Conservation (phyloP, 2,888 invertebrate species). For the Invenusta paracnida region DNA sequence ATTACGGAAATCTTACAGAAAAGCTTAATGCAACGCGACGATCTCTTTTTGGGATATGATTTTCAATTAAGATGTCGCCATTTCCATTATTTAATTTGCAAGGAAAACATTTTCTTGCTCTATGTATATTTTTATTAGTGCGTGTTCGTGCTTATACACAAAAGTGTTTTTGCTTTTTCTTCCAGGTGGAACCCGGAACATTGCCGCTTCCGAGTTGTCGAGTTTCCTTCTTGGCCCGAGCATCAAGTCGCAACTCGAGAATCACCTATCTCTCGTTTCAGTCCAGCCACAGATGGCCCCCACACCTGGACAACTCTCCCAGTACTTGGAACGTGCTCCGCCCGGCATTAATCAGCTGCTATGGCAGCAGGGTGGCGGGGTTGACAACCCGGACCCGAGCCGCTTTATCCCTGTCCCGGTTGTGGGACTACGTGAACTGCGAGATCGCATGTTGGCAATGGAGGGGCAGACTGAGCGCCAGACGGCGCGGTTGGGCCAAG, state of each 20-base stretch:
- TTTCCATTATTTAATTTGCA: too few relatives aligned
- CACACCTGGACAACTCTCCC: slow-evolving; percentile 66
- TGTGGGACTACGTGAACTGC: slow-evolving; percentile 73
- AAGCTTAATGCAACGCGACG: too few relatives aligned
- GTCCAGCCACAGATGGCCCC: slow-evolving; percentile 68
- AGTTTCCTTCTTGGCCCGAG: slow-evolving; percentile 64
- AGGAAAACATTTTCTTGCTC: too few relatives aligned
- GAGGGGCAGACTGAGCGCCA: slow-evolving; percentile 54
- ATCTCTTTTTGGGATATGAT: too few relatives aligned
- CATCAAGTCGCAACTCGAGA: slow-evolving; percentile 70
- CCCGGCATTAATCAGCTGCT: slow-evolving; percentile 70
- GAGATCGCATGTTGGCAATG: slow-evolving; percentile 76
- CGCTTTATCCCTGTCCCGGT: slow-evolving; percentile 87
- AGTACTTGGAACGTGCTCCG: slow-evolving; percentile 85
- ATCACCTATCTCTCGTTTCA: slow-evolving; percentile 69
- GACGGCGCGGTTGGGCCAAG: background rate
- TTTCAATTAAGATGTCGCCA: too few relatives aligned
- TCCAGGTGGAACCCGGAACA: slow-evolving; percentile 58
- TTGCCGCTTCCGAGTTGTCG: slow-evolving; percentile 56
- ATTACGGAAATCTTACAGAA: too few relatives aligned
- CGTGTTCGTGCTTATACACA: too few relatives aligned
- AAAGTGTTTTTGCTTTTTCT: too few relatives aligned
- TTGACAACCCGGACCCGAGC: slow-evolving; percentile 85
- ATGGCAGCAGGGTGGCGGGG: slow-evolving; percentile 85
- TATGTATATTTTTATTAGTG: too few relatives aligned